A percentile compares a stretch with the other conserved stretches of the same genome.
Conservation (phyloP, 37 sponge, comb jelly and placozoan species). For the Geodia barretti region DNA sequence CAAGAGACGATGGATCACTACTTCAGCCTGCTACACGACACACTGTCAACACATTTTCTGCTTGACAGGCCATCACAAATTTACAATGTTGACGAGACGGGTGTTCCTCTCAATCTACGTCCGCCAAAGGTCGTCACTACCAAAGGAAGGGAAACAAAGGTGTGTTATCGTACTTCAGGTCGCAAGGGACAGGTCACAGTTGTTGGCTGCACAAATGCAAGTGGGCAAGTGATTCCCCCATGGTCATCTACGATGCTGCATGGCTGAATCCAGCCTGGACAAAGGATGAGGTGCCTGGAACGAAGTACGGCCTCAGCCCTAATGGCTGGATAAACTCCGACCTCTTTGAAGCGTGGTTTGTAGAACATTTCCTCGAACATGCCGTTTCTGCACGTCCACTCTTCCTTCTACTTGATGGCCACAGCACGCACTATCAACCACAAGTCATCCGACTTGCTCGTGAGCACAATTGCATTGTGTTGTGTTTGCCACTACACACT, state of each 20-base stretch:
- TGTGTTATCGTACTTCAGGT: constrained; percentile 3
- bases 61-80: constrained; percentile 9
- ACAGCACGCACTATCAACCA: constrained; percentile 22
- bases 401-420: constrained; percentile 37
- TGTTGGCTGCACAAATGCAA: constrained; percentile 29
- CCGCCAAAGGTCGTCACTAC: constrained; percentile 19
- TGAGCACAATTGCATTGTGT: constrained; percentile 10
- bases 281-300: constrained; percentile 28
- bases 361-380: constrained; percentile 13
- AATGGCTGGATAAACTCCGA: constrained; percentile 43
- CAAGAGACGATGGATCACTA: constrained; percentile 16
- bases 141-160: constrained; percentile 31
- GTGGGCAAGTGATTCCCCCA: constrained; percentile 30
- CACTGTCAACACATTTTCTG: constrained; percentile 10
- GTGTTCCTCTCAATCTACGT: constrained; percentile 34
- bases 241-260: constrained; percentile 28
- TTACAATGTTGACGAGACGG: constrained; percentile 49
- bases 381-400: constrained; percentile 16
- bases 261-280: constrained; percentile 23
- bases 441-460: constrained; percentile 10
- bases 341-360: constrained; percentile 15
- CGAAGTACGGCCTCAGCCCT: constrained; percentile 15
- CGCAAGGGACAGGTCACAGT: constrained; percentile 42
- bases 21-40: constrained; percentile 28
- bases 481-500: constrained; percentile 26